Evolutionary conservation across 2,113 vertebrate genomes (phyloP).

Genomic region (Chaetura pelagica): DNA sequence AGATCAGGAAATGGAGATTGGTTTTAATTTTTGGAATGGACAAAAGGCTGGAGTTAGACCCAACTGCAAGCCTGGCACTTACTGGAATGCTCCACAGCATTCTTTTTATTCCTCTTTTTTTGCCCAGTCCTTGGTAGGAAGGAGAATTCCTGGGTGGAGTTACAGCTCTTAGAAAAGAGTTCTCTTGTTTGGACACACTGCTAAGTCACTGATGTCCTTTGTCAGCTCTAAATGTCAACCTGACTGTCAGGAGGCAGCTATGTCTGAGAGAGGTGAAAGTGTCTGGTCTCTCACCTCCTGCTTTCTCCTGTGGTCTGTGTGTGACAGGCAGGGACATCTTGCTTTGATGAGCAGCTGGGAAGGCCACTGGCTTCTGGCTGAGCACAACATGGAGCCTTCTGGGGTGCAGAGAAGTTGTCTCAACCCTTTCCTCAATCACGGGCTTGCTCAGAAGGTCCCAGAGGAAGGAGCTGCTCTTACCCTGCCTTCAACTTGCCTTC

Average conservation of each 20-base stretch:
- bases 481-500: background rate
- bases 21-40: background rate
- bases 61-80: background rate
- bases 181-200: background rate
- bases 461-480: background rate
- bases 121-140: background rate
- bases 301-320: background rate
- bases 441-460: background rate
- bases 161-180: background rate
- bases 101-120: background rate
- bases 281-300: background rate
- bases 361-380: background rate
- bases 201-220: background rate
- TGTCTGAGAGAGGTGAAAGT: background rate
- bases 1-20: background rate
- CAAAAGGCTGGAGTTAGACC: background rate
- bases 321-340: background rate
- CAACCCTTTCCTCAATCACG: fast-evolving
- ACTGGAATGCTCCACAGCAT: background rate
- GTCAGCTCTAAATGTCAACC: conserved; percentile 5
- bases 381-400: fast-evolving
- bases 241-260: background rate
- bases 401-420: background rate
- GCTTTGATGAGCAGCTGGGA: background rate
- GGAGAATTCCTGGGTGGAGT: background rate